Conservation (phyloP, 2,888 invertebrate genomes). For the Nomada flava region DNA sequence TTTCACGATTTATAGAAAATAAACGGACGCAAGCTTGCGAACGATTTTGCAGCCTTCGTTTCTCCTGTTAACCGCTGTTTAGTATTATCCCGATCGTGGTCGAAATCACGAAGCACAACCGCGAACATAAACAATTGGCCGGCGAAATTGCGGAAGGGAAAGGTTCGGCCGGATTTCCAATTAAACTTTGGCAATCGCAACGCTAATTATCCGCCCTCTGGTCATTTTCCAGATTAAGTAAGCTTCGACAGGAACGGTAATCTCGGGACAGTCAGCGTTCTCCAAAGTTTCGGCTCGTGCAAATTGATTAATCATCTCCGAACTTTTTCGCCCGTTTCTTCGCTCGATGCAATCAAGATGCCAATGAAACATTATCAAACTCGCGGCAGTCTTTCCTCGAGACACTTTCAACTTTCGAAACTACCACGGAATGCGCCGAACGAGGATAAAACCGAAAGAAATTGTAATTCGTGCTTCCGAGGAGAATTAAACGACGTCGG, state of each 20-base stretch:
- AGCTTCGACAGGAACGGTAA: slow-evolving; percentile 34
- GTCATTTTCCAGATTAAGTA: slow-evolving; percentile 73
- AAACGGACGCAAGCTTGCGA: background rate
- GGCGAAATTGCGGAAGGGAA: slow-evolving; percentile 52
- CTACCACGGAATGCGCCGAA: too few relatives aligned
- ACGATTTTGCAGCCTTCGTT: background rate
- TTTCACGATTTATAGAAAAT: too few relatives aligned
- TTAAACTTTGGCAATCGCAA: slow-evolving; percentile 74
- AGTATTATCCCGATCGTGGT: background rate
- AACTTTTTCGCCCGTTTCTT: background rate
- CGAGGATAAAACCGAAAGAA: slow-evolving; percentile 8
- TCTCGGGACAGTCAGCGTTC: slow-evolving; percentile 21
- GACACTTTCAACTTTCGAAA: too few relatives aligned
- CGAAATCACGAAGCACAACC: slow-evolving; percentile 16
- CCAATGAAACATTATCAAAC: too few relatives aligned
- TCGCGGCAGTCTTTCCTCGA: too few relatives aligned
- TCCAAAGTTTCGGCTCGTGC: slow-evolving; percentile 47
- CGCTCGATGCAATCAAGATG: background rate
- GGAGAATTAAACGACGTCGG: slow-evolving; percentile 41
- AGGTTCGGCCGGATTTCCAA: slow-evolving; percentile 69
- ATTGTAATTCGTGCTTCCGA: slow-evolving; percentile 48
- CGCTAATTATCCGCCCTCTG: slow-evolving; percentile 72
- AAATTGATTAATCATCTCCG: slow-evolving; percentile 54
- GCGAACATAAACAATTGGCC: slow-evolving; percentile 48
- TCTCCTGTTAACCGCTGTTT: background rate